phyloP scores from a whole-genome alignment of 2,113 vertebrate genomes.

The Onychorhynchus coronatus region DNA sequence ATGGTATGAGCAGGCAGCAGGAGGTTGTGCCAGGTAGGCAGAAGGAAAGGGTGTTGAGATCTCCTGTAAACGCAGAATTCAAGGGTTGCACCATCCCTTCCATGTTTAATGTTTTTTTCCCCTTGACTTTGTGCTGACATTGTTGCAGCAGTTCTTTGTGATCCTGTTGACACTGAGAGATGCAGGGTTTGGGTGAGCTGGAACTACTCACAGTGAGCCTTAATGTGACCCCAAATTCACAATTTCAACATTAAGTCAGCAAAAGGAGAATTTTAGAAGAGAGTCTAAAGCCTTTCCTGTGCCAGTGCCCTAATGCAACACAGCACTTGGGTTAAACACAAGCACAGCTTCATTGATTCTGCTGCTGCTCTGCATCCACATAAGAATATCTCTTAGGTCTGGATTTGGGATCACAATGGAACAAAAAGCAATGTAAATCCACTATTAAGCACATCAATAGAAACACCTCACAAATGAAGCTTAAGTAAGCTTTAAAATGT shows the following conservation, averaged over 20 bases:
- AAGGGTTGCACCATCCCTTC: background rate
- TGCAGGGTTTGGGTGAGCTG: background rate
- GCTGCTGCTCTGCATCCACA: background rate
- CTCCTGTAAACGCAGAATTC: background rate
- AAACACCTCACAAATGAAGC: background rate
- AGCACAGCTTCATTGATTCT: background rate
- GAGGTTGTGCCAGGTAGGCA: conserved; percentile 22
- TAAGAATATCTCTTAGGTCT: background rate
- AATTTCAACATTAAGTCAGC: background rate
- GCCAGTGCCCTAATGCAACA: background rate
- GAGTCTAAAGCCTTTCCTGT: background rate
- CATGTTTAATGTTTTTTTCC: background rate
- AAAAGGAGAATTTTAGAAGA: background rate
- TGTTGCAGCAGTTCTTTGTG: background rate
- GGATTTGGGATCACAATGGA: background rate
- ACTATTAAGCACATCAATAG: background rate
- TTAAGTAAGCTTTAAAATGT: conserved; percentile 31
- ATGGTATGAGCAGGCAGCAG: background rate
- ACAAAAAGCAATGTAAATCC: background rate
- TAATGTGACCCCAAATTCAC: background rate
- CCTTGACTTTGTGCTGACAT: background rate
- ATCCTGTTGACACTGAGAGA: background rate
- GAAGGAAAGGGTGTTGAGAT: conserved; percentile 6
- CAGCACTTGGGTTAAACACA: background rate
- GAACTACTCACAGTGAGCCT: background rate